Evolutionary conservation across 2,113 vertebrate species (phyloP).

Genomic region (Bujurquina vittata): DNA sequence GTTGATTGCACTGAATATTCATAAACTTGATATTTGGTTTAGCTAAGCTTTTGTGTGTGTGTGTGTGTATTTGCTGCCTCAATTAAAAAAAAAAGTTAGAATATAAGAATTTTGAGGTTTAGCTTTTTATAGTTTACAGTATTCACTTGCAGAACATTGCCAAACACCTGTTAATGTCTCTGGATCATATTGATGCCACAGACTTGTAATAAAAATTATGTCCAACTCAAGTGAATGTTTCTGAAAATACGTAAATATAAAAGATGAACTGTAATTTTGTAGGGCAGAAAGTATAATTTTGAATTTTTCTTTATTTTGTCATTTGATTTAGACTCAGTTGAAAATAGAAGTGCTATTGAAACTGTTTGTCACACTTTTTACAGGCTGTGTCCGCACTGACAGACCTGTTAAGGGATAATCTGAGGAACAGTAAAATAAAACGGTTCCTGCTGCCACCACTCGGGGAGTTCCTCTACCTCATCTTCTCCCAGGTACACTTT

Average conservation of each 20-base stretch:
- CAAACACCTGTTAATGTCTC: background rate
- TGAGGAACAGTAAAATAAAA: conserved; percentile 66
- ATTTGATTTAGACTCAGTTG: background rate
- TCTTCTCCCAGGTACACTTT: conserved; percentile 64
- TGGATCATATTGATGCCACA: background rate
- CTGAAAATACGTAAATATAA: background rate
- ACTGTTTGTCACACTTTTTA: background rate
- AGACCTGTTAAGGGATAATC: conserved; percentile 69
- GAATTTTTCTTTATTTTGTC: background rate
- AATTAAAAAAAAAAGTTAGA: background rate
- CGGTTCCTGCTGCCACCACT: conserved; percentile 69
- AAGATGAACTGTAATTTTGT: background rate
- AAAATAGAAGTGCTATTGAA: background rate
- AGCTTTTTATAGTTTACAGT: background rate
- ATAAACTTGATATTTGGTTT: background rate
- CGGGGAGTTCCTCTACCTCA: conserved; percentile 68
- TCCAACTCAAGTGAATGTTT: background rate
- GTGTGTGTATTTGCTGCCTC: background rate
- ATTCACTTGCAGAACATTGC: background rate
- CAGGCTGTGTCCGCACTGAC: conserved; percentile 63
- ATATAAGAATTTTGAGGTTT: background rate
- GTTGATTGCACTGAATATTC: background rate
- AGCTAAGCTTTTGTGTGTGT: background rate
- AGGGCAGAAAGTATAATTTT: background rate
- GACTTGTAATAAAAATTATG: background rate